Evolutionary conservation across 2,888 invertebrate genomes (phyloP).

Genomic region (Acrobasis repandana): DNA sequence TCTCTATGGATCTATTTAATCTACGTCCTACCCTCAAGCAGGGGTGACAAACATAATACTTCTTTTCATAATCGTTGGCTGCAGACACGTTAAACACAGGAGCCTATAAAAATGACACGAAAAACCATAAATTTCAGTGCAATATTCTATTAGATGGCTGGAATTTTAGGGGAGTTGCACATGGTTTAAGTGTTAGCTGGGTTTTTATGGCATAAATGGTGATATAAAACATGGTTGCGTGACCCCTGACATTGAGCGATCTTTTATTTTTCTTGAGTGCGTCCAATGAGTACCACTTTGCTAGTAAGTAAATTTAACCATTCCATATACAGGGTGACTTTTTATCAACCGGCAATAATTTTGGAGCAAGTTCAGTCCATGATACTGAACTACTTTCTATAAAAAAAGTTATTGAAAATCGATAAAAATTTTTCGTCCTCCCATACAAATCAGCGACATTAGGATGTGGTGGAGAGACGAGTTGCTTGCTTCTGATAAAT

Average conservation of each 20-base stretch:
- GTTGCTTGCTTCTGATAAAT: too few species aligned
- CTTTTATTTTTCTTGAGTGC: not conserved
- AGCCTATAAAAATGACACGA: slow-evolving; percentile 74
- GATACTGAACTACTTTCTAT: too few species aligned
- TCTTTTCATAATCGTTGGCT: slow-evolving; percentile 67
- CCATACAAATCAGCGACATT: too few species aligned
- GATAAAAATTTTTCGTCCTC: too few species aligned
- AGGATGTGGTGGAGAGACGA: too few species aligned
- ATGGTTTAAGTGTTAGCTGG: not conserved
- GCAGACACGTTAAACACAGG: slow-evolving; percentile 76
- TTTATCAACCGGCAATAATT: too few species aligned
- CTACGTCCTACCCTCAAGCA: slow-evolving; percentile 39
- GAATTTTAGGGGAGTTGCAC: slow-evolving; percentile 31
- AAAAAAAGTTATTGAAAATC: too few species aligned
- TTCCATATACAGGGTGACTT: too few species aligned
- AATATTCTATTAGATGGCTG: slow-evolving; percentile 64
- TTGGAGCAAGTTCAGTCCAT: too few species aligned
- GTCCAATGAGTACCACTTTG: not conserved
- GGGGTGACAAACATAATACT: slow-evolving; percentile 63
- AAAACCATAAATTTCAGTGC: slow-evolving; percentile 69
- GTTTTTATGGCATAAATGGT: slow-evolving; percentile 14
- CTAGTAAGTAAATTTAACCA: too few species aligned
- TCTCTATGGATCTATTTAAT: slow-evolving; percentile 29
- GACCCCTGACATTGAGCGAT: not conserved
- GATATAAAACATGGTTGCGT: slow-evolving; percentile 5